A percentile compares a stretch with the other conserved stretches of the same genome.
These are phyloP conservation scores for Cryptophagus acutangulus DNA, from an alignment of 2,888 invertebrate species.

Conservation along the genomic window DNA sequence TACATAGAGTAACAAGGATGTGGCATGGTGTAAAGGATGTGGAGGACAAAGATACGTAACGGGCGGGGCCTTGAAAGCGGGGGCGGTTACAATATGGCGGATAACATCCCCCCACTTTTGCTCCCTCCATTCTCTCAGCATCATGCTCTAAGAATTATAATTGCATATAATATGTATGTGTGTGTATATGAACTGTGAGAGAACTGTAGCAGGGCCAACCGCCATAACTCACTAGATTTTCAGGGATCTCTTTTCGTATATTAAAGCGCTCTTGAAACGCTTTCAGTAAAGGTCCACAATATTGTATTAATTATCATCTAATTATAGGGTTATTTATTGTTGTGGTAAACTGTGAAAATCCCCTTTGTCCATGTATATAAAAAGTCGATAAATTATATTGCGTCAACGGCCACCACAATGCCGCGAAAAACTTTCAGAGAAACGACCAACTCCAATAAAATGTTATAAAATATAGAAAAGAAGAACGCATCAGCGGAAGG, in stretches of 20 bases:
- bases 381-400: constrained; percentile 21
- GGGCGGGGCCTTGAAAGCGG: constrained; percentile 44
- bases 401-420: neutral
- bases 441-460: too few species aligned
- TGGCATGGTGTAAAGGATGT: neutral
- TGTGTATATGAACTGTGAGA: constrained; percentile 33
- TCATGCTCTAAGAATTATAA: constrained; percentile 48
- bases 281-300: constrained; percentile 24
- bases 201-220: constrained; percentile 20
- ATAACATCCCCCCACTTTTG: constrained; percentile 42
- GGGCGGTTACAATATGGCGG: constrained; percentile 50
- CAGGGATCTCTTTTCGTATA: constrained; percentile 13
- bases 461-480: too few species aligned
- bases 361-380: constrained; percentile 18
- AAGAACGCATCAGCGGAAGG: constrained; percentile 24
- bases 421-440: too few species aligned
- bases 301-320: constrained; percentile 45
- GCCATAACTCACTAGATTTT: constrained; percentile 40
- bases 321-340: constrained; percentile 40
- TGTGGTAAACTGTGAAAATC: constrained; percentile 27
- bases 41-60: constrained; percentile 35
- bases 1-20: constrained; percentile 39
- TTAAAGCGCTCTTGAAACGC: constrained; percentile 11
- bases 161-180: constrained; percentile 48
- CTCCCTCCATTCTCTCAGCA: constrained; percentile 41